Percentiles rank a stretch among this genome's conserved stretches.
Evolutionary conservation across 37 sponge, comb jelly and placozoan species (phyloP).

Genomic region (Mnemiopsis leidyi): DNA sequence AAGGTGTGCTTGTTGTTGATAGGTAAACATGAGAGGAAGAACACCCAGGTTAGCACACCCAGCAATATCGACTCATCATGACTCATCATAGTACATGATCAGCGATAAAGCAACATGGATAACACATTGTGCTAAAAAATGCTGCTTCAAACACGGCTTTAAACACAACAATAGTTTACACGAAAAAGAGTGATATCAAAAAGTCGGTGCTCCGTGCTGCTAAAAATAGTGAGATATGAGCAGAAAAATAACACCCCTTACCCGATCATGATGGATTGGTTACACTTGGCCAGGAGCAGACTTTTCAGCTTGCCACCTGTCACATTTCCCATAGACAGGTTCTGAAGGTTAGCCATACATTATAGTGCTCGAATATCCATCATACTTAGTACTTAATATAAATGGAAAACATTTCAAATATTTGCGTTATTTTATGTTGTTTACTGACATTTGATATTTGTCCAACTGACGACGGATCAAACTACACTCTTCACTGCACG

Average conservation of each 20-base stretch:
- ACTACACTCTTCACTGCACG: too few relatives aligned
- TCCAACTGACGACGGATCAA: too few relatives aligned
- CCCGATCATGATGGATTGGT: slow-evolving; percentile 65
- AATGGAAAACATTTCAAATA: too few relatives aligned
- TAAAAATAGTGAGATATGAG: not conserved
- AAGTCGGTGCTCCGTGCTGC: not conserved
- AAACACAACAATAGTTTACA: not conserved
- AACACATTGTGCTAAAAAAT: not conserved
- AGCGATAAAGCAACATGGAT: not conserved
- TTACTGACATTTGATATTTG: not conserved
- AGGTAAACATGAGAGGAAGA: not conserved
- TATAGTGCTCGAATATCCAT: not conserved
- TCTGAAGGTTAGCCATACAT: not conserved
- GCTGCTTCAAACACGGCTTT: not conserved
- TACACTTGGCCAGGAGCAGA: slow-evolving; percentile 65
- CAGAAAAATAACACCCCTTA: not conserved
- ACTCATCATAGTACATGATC: not conserved
- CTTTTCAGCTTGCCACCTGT: slow-evolving; percentile 58
- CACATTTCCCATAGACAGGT: slow-evolving; percentile 58
- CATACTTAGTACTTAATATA: too few relatives aligned
- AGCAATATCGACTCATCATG: not conserved
- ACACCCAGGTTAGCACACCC: not conserved
- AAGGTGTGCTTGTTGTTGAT: not conserved
- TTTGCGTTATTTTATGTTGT: too few relatives aligned
- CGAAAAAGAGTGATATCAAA: not conserved